Percentiles rank a stretch among this genome's conserved stretches.
Evolutionary conservation across 2,113 vertebrate genomes (phyloP).

Genomic region (Columbina picui): DNA sequence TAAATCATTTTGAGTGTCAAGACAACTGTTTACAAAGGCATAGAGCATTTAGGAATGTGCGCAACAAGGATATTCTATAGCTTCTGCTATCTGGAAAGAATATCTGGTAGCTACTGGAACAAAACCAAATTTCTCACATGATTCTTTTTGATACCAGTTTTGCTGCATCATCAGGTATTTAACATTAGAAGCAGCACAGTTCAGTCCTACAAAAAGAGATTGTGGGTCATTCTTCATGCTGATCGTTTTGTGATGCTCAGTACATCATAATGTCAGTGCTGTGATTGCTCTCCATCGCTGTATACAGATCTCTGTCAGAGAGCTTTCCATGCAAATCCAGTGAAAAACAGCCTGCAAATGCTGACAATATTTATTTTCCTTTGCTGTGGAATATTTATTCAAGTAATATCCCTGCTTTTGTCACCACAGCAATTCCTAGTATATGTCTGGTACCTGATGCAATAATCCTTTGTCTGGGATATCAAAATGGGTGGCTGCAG

Average conservation of each 20-base stretch:
- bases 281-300: background rate
- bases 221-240: background rate
- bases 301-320: background rate
- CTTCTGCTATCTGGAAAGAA: background rate
- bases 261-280: background rate
- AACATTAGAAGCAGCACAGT: background rate
- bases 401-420: background rate
- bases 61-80: background rate
- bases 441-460: background rate
- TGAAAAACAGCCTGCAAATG: background rate
- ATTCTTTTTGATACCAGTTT: background rate
- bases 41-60: background rate
- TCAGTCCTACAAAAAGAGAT: background rate
- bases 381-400: background rate
- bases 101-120: background rate
- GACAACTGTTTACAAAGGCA: background rate
- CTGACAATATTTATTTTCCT: background rate
- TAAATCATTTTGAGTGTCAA: background rate
- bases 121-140: background rate
- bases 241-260: background rate
- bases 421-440: background rate
- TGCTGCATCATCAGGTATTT: background rate
- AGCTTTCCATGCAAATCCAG: background rate
- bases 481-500: background rate
- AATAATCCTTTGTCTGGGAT: background rate